Base-by-base conservation (phyloP, 2,113 vertebrate genomes). In the Isurus oxyrinchus region DNA sequence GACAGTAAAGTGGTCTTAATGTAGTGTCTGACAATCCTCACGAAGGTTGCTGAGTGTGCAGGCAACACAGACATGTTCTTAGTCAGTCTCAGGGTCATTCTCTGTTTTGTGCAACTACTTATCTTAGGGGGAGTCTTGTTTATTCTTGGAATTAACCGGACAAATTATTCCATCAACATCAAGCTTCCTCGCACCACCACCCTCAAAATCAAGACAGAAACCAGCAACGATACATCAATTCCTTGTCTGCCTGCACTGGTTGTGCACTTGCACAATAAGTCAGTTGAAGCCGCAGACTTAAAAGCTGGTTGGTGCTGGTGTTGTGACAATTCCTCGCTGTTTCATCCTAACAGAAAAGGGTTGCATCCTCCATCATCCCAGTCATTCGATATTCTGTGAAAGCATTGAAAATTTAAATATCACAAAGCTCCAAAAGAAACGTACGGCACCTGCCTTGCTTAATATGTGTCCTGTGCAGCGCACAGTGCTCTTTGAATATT, bases 381-480 rank as follows among this genome's bases (percentile, higher is more conserved):
- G 94, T 72, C 69, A 95, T 35, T 76, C 25, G 53, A 72, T 95
- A 95, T 91, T 91, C 55, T 5, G 23, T 91, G 25, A 95, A 55
- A 72, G 67, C 66, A 76, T 53, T 95, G 66, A 53, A 72, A 76
- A 95, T 95, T 95, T 95, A 72, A 69, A 55, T 95, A 72, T 76
- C 44, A 35, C 44, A 95, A 69, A 72, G 67, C 5, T 35, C 49
- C 94, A 72, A 76, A 63, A 95, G 23, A 27, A 31, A 95, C 55
- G 67, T 53, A 49, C 8, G 23, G 67, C 19, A 55, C 44, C 66
- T 55, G 63, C 23, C 67, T 55, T 94, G 59, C 2, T 61, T n/a
- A 93, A 63, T 93, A 53, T 95, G 66, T 49, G 66, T 27, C 66
- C 63, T 95, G 27, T 95, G 94, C 11, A 67, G 16, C 55, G 63